Evolutionary conservation across 1,140 invertebrate genomes (phyloP).

Genomic region (Dendrolimus kikuchii): DNA sequence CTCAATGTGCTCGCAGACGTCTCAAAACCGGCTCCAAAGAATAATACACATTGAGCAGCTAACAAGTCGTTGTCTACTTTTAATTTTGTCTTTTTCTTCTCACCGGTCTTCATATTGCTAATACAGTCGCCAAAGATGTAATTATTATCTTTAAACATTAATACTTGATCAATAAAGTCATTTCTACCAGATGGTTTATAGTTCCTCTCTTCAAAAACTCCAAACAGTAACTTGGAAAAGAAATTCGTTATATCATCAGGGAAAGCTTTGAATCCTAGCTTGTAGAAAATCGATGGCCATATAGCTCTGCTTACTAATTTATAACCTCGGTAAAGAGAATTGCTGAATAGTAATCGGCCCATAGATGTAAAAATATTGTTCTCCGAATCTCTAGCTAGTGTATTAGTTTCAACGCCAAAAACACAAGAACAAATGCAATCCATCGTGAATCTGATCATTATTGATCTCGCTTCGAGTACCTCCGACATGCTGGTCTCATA

Average conservation of each 20-base stretch:
- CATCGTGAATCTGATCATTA: constrained; percentile 63
- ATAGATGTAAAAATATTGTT: constrained; percentile 59
- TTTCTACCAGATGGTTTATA: constrained; percentile 14
- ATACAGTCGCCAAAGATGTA: constrained; percentile 17
- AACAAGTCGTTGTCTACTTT: constrained; percentile 64
- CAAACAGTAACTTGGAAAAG: constrained; percentile 13
- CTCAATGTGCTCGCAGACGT: constrained; percentile 62
- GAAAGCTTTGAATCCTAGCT: constrained; percentile 12
- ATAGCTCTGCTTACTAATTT: constrained; percentile 8
- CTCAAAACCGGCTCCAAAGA: constrained; percentile 76
- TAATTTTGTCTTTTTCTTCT: constrained; percentile 6
- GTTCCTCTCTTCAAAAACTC: constrained; percentile 10
- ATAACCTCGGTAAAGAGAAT: neutral
- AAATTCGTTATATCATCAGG: constrained; percentile 6
- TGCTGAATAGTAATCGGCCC: constrained; percentile 34
- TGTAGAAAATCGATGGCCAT: constrained; percentile 22
- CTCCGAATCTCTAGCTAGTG: constrained; percentile 52
- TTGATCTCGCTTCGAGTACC: constrained; percentile 41
- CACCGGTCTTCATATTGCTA: constrained; percentile 10
- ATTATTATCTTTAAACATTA: constrained; percentile 19
- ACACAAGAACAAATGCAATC: constrained; percentile 72
- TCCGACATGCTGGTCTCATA: constrained; percentile 12
- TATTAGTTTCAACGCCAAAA: constrained; percentile 72
- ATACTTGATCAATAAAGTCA: constrained; percentile 26
- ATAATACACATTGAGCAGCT: constrained; percentile 75